Evolutionary conservation across 2,113 vertebrate genomes (phyloP), one percentile per base, ranked within the genome.

Genomic region (Antennarius striatus): DNA sequence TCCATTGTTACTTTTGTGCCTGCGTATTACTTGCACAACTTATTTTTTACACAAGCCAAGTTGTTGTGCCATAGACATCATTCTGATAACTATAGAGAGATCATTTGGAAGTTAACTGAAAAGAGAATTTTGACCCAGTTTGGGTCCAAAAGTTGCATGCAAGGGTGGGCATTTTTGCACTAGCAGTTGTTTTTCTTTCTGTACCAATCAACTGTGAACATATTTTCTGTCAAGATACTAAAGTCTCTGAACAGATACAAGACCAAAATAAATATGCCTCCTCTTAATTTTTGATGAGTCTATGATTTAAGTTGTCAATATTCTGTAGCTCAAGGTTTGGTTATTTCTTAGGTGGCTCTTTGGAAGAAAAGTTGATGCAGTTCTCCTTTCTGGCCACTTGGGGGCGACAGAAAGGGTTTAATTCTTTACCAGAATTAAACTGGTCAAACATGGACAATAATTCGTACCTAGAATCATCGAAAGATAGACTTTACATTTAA

Each of bases 181-280:
- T 77, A 88, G 80, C 78, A 72, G 75, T 56, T 59, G 5, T 32
- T 40, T 73, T 56, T 3, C 13, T 42, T 63, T 63, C 40, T 63
- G 51, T 77, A 82, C 81, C 65, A 86, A 1, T 46, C 32, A 46
- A 90, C 89, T 91, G 89, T 90, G 81, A 88, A 60, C 22, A 63
- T 73, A 71, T 64, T 73, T 71, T 32, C 57, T 77, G 45, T 73
- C 49, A 78, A n/a, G n/a, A 50, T 74, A 77, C 64, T 66, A 36
- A 59, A 77, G 66, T 73, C 49, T 84, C 70, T 65, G 13, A 72
- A 70, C 10, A 5, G 83, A 91, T 86, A 89, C 47, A 78, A 60
- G 79, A 87, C 60, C 82, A 84, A 84, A 72, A 59, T 55, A 2
- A 15, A 5, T 11, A 3, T 16, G 12, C 0, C 40, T 76, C 16